phyloP scores from a whole-genome alignment of 37 sponge, comb jelly and placozoan species.

The Chondrilla cf. caribensis region DNA sequence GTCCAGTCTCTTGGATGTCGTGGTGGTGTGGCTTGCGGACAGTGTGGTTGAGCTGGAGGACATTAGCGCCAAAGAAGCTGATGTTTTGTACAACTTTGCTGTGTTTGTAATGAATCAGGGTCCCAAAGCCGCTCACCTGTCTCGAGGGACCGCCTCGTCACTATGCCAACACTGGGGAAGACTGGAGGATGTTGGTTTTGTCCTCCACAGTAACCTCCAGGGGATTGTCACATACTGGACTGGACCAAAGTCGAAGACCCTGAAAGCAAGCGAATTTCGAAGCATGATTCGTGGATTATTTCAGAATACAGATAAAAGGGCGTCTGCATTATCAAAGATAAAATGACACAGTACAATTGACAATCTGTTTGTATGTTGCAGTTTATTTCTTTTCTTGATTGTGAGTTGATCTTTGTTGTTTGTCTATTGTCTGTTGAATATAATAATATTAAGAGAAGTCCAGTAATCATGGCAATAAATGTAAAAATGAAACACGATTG shows the following conservation, averaged over 20 bases:
- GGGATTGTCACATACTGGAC: slow-evolving; percentile 62
- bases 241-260: not conserved
- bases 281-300: slow-evolving; percentile 9
- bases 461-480: not conserved
- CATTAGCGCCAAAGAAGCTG: slow-evolving; percentile 60
- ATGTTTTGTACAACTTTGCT: slow-evolving; percentile 35
- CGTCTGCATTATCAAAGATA: slow-evolving; percentile 1
- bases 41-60: slow-evolving; percentile 68
- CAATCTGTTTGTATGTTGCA: not conserved
- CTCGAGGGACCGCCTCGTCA: not conserved
- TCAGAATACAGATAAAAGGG: slow-evolving; percentile 23
- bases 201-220: slow-evolving; percentile 53
- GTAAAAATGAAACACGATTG: not conserved
- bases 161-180: slow-evolving; percentile 42
- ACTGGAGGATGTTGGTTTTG: slow-evolving; percentile 58
- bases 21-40: slow-evolving; percentile 36
- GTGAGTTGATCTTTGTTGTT: not conserved
- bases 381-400: not conserved
- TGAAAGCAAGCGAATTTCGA: slow-evolving; percentile 7
- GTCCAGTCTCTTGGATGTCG: slow-evolving; percentile 46
- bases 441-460: not conserved
- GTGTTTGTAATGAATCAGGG: not conserved
- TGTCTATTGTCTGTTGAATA: not conserved
- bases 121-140: not conserved
- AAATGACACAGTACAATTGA: slow-evolving; percentile 8